Conservation (phyloP, 2,888 invertebrate species). For the Drosophila algonquin region DNA sequence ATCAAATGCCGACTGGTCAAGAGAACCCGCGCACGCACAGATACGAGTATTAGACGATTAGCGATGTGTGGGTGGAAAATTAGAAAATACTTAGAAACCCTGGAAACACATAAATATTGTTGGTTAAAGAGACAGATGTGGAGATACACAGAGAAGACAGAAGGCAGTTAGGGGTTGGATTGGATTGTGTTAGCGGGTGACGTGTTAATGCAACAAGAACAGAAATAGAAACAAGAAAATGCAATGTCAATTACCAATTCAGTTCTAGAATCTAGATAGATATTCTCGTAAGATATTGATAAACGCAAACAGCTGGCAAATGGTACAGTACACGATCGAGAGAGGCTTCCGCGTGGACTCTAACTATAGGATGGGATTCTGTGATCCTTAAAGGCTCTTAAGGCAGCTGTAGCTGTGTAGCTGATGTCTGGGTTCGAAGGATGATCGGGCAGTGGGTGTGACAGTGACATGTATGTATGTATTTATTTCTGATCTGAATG, state of each 20-base stretch:
- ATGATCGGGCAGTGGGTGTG: conserved; percentile 36
- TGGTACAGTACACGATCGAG: conserved; percentile 43
- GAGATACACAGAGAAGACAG: conserved; percentile 5
- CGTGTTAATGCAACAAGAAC: conserved; percentile 39
- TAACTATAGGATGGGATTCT: conserved; percentile 46
- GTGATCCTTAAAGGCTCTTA: conserved; percentile 28
- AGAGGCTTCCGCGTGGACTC: conserved; percentile 40
- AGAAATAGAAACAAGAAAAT: conserved; percentile 56
- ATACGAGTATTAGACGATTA: conserved; percentile 16
- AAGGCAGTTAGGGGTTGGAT: conserved; percentile 1
- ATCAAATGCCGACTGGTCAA: conserved; percentile 82
- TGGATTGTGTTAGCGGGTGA: conserved; percentile 24
- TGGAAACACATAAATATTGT: conserved; percentile 26
- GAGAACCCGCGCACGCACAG: conserved; percentile 30
- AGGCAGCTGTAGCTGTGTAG: conserved; percentile 52
- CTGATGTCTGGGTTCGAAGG: conserved; percentile 20
- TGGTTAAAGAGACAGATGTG: conserved; percentile 22
- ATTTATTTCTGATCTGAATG: conserved; percentile 34
- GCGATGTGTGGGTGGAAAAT: conserved; percentile 10
- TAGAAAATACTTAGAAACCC: conserved; percentile 15
- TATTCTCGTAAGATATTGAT: conserved; percentile 54
- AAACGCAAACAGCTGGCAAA: conserved; percentile 44
- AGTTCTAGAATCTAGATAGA: conserved; percentile 41
- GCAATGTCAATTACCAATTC: conserved; percentile 69
- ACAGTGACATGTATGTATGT: conserved; percentile 6